Evolutionary conservation across 2,113 vertebrate genomes (phyloP), one percentile per base, ranked within the genome.

Genomic region (Henicopernis longicauda): DNA sequence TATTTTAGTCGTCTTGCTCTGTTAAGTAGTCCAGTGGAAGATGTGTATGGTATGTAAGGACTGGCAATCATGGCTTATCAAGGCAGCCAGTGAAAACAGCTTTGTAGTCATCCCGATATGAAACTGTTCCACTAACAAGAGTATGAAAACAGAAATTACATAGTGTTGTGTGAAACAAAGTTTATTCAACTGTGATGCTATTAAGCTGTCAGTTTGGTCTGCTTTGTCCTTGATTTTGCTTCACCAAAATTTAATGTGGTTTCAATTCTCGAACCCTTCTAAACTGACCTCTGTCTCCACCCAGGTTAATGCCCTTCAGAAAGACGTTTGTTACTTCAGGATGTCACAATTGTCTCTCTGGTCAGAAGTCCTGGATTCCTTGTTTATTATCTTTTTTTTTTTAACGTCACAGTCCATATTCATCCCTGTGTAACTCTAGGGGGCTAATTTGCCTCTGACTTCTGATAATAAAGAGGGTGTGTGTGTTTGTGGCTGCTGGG

Each of bases 141-240:
- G 36, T 29, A 78, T 25, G 32, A 88, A 76, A 82, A 22, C 59
- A n/a, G 52, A 89, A 94, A 93, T 95, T 84, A 79, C 11, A 36
- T 42, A 70, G 34, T 6, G 11, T 63, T 93, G 49, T 57, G 54
- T 87, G 70, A 52, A 93, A 66, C 17, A 15, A 59, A 79, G 70
- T 89, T 85, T n/a, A 38, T 69, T 93, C 25, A 61, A 36, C 42
- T 79, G 73, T 54, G 70, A 36, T 72, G 58, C 62, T 61, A 61
- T 87, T 95, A 93, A 95, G 81, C 93, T 95, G 91, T 92, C 83
- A 72, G 54, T 70, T 88, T 70, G 42, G 85, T 88, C 62, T 80
- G 45, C 54, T 80, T 70, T 93, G 63, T 83, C 66, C 92, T 89
- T 79, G 67, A 61, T 57, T 89, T 58, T 95, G 16, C 45, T 91